phyloP scores from a whole-genome alignment of 2,888 invertebrate genomes.

The Oscheius sp. region DNA sequence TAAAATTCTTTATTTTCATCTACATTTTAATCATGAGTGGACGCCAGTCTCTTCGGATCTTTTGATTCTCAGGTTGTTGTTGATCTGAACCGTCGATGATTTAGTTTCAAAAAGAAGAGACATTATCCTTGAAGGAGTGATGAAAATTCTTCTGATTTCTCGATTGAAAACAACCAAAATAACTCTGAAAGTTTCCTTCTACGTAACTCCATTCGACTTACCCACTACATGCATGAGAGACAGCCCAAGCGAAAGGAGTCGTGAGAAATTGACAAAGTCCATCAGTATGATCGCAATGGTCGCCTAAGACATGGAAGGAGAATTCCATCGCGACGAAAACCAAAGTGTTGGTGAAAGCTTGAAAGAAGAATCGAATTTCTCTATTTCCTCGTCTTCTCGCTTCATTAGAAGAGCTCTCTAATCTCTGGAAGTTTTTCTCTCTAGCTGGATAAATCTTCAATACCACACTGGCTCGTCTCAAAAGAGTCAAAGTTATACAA shows the following conservation, averaged over 20 bases:
- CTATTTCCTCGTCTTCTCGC: background rate
- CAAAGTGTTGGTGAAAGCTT: background rate
- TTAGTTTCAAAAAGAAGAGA: background rate
- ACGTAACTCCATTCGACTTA: background rate
- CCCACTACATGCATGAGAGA: slow-evolving; percentile 11
- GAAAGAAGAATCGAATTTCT: slow-evolving; percentile 13
- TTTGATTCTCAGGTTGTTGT: too few relatives aligned
- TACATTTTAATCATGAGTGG: too few relatives aligned
- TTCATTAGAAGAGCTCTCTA: background rate
- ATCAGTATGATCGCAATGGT: background rate
- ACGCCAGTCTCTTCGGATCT: background rate
- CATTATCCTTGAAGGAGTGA: background rate
- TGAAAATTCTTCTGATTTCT: background rate
- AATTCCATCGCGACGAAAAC: background rate
- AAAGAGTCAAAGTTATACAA: background rate
- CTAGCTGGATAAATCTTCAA: background rate
- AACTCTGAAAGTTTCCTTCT: background rate
- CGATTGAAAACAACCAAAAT: slow-evolving; percentile 14
- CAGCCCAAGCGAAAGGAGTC: background rate
- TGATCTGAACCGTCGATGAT: too few relatives aligned
- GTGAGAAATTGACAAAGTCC: background rate
- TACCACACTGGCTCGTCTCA: background rate
- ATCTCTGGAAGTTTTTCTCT: background rate
- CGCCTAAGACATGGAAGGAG: background rate
- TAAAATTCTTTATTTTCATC: too few relatives aligned